A percentile compares a stretch with the other conserved stretches of the same genome.
phyloP scores from a whole-genome alignment of 1,140 invertebrate genomes.

The Paraescarpia echinospica region DNA sequence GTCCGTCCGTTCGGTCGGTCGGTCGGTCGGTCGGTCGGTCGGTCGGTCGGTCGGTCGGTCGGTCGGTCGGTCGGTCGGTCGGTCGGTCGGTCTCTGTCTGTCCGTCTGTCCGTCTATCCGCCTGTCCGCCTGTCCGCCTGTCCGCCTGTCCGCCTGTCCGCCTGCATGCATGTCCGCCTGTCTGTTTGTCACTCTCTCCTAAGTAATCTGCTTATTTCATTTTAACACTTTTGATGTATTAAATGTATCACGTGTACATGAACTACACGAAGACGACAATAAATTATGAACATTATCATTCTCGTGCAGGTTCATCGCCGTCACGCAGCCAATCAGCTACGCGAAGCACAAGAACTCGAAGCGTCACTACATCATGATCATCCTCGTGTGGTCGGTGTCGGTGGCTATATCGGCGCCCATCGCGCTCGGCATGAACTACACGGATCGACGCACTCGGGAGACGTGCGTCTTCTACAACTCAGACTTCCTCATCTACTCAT shows the following conservation, averaged over 20 bases:
- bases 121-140: too few relatives aligned
- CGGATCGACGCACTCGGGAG: constrained; percentile 40
- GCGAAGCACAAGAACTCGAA: constrained; percentile 97
- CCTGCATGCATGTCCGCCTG: too few relatives aligned
- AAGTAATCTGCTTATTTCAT: too few relatives aligned
- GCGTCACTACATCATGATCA: constrained; percentile 91
- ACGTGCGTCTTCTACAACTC: constrained; percentile 94
- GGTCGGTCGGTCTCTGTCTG: background rate
- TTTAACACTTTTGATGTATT: too few relatives aligned
- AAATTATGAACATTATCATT: background rate
- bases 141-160: too few relatives aligned
- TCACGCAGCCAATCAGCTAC: constrained; percentile 98
- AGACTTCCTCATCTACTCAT: constrained; percentile 97
- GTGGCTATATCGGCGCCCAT: constrained; percentile 96
- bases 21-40: too few relatives aligned
- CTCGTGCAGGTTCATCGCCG: constrained; percentile 91
- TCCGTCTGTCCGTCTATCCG: too few relatives aligned
- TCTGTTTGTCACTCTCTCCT: too few relatives aligned
- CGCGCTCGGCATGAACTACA: constrained; percentile 85
- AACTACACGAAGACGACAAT: background rate
- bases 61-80: too few relatives aligned
- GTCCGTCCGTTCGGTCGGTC: too few relatives aligned
- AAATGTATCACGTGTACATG: too few relatives aligned
- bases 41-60: too few relatives aligned
- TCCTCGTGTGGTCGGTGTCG: constrained; percentile 95